Evolutionary conservation across 1,140 invertebrate genomes (phyloP), one percentile per base, ranked within the genome.

Genomic region (Nylanderia fulva): DNA sequence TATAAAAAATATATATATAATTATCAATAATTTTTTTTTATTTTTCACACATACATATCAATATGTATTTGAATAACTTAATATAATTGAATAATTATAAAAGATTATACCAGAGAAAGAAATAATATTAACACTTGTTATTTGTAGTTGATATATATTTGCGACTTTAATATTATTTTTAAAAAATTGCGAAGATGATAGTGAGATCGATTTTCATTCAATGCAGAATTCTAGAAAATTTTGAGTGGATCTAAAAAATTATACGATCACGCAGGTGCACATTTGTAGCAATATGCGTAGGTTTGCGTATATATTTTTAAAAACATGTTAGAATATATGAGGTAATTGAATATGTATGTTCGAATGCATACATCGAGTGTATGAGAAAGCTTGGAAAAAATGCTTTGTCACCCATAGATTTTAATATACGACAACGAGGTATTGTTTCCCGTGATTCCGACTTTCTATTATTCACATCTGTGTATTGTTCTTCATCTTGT

Each of bases 371-470:
- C 54, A 42, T 45, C 33, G 60, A 39, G 24, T 54, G 27, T 58
- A 69, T 58, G 48, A 72, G 77, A 72, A 82, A 82, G 77, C 36
- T 45, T 60, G 77, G 42, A 82, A 82, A 68, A 72, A 24, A 71
- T 45, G 66, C 66, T 82, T 71, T 82, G 66, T 82, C 77, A 82
- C 27, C 18, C 11, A 29, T 56, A 58, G 24, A 13, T 60, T 54
- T 45, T 68, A 24, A 79, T 79, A 27, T 54, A 71, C 33, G 21
- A 69, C 48, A 82, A 58, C 77, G 24, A 72, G 27, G 36, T 27
- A 82, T 82, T 82, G 77, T 82, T 71, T 82, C 4, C 15, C 15
- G 24, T 27, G n/a, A 82, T 82, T 72, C 77, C 77, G 66, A 36
- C 77, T 82, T 82, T 71, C 77, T 71, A 82, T 71, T 29, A 21